Evolutionary conservation across 1,140 invertebrate genomes (phyloP).

Genomic region (Melanaphis sacchari): DNA sequence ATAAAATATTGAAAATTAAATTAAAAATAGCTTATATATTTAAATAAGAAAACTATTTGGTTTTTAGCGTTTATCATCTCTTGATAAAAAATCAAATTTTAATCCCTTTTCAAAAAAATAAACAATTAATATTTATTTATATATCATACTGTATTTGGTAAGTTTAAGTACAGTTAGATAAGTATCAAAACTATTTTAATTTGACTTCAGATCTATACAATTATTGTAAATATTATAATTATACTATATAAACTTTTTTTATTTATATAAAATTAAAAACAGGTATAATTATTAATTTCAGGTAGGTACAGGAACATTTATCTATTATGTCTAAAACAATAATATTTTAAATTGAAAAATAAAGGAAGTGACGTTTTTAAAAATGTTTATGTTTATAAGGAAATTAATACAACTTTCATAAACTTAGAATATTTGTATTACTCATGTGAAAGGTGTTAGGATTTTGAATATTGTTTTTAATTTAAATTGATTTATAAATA

Average conservation of each 20-base stretch:
- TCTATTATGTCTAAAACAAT: too few relatives aligned
- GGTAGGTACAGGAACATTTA: too few relatives aligned
- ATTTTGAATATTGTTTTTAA: too few relatives aligned
- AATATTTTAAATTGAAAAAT: too few relatives aligned
- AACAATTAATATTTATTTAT: not conserved
- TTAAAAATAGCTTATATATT: not conserved
- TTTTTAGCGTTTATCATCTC: not conserved
- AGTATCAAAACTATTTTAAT: not conserved
- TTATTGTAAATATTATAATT: not conserved
- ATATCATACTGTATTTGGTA: not conserved
- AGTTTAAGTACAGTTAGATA: not conserved
- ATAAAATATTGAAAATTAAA: not conserved
- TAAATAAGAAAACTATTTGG: not conserved
- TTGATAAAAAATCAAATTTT: not conserved
- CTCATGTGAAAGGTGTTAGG: too few relatives aligned
- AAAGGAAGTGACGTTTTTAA: too few relatives aligned
- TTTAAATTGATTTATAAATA: too few relatives aligned
- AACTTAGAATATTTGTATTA: too few relatives aligned
- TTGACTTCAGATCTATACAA: not conserved
- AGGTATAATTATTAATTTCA: too few relatives aligned
- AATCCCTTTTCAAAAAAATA: not conserved
- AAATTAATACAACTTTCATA: too few relatives aligned
- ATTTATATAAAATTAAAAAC: too few relatives aligned
- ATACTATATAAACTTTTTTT: not conserved
- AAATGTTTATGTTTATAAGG: too few relatives aligned